phyloP scores from a whole-genome alignment of 1,140 invertebrate genomes.

The Littorina saxatilis region DNA sequence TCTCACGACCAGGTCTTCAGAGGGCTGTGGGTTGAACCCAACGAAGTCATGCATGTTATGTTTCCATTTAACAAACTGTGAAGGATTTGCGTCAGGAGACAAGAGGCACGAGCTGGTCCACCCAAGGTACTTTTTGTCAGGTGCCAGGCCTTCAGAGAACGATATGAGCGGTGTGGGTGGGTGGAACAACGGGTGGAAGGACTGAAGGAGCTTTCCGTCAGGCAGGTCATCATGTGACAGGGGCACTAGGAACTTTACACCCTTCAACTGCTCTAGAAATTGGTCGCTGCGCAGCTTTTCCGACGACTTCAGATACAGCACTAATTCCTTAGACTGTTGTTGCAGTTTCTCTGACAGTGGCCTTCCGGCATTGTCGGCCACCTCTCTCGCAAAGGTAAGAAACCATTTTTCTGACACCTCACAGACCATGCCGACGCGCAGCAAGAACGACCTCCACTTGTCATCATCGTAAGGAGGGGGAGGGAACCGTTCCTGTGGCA shows the following conservation, averaged over 20 bases:
- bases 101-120: conserved; percentile 49
- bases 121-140: conserved; percentile 5
- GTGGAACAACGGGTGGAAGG: conserved; percentile 19
- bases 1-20: conserved; percentile 29
- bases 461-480: background rate
- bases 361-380: background rate
- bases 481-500: background rate
- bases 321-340: conserved; percentile 3
- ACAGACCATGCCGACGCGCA: background rate
- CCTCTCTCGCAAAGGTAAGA: conserved; percentile 8
- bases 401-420: background rate
- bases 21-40: conserved; percentile 27
- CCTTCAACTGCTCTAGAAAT: conserved; percentile 30
- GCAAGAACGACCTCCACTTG: background rate
- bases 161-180: conserved; percentile 24
- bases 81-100: conserved; percentile 27
- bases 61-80: background rate
- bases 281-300: background rate
- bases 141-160: conserved; percentile 32
- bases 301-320: background rate
- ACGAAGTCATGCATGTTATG: conserved; percentile 1
- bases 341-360: background rate
- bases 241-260: conserved; percentile 47
- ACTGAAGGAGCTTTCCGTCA: background rate
- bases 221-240: background rate